A percentile compares a stretch with the other conserved stretches of the same genome.
Evolutionary conservation across 2,113 vertebrate genomes (phyloP).

Genomic region (Isurus oxyrinchus): DNA sequence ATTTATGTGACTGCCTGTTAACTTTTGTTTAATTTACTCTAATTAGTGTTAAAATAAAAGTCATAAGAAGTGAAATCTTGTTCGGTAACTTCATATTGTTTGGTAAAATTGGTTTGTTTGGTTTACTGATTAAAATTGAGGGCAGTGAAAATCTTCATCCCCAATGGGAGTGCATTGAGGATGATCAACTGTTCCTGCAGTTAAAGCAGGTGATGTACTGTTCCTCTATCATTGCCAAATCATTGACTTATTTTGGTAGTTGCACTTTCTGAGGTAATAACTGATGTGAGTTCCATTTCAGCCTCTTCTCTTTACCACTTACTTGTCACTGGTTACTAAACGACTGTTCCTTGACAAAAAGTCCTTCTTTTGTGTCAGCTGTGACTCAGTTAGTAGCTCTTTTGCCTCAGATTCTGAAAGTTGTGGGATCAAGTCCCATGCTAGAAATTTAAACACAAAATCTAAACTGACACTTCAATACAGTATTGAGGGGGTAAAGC

Average conservation of each 20-base stretch:
- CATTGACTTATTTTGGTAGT: background rate
- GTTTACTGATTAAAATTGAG: background rate
- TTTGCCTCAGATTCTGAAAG: background rate
- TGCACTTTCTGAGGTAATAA: background rate
- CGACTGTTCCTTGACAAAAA: background rate
- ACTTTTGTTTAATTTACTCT: too few relatives aligned
- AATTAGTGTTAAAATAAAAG: too few relatives aligned
- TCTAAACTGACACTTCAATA: background rate
- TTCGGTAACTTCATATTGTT: too few relatives aligned
- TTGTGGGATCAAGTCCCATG: background rate
- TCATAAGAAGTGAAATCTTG: too few relatives aligned
- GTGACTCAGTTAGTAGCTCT: background rate
- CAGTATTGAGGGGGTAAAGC: background rate
- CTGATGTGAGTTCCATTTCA: background rate
- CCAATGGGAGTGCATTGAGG: background rate
- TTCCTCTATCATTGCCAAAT: background rate
- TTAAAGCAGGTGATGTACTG: background rate
- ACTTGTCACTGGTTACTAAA: background rate
- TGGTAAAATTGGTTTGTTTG: too few relatives aligned
- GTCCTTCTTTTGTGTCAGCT: too few relatives aligned
- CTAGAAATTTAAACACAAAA: background rate
- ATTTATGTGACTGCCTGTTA: too few relatives aligned
- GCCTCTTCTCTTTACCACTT: background rate
- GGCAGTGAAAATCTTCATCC: too few relatives aligned
- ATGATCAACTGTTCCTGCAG: background rate